A percentile compares a stretch with the other conserved stretches of the same genome.
These are phyloP conservation scores for Thera obeliscata DNA, from an alignment of 2,888 invertebrate species.

Conservation along the genomic window DNA sequence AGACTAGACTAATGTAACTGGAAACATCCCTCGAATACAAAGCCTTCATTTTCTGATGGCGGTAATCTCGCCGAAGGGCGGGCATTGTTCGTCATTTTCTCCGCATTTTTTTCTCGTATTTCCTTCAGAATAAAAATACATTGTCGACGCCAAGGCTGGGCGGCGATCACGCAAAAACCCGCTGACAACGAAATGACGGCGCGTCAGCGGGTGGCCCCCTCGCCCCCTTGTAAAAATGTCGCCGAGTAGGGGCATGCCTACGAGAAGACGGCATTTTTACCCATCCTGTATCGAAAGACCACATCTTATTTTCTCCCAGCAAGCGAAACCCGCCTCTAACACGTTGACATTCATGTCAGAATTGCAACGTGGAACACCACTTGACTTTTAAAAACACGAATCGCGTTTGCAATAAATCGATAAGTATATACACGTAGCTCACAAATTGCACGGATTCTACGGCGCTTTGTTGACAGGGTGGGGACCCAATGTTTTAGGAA, in stretches of 20 bases:
- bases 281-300: constrained; percentile 65
- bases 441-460: constrained; percentile 79
- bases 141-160: constrained; percentile 80
- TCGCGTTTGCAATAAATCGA: constrained; percentile 80
- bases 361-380: constrained; percentile 35
- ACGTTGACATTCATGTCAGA: constrained; percentile 40
- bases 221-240: constrained; percentile 76
- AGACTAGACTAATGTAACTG: constrained; percentile 80
- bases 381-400: constrained; percentile 71
- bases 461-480: constrained; percentile 71
- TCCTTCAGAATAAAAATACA: constrained; percentile 81
- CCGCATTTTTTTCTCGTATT: constrained; percentile 71
- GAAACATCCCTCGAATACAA: constrained; percentile 78
- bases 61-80: constrained; percentile 83
- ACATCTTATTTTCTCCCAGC: constrained; percentile 53
- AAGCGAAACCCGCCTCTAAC: constrained; percentile 55
- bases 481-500: constrained; percentile 71
- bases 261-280: constrained; percentile 82
- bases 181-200: constrained; percentile 84
- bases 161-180: constrained; percentile 77
- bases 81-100: constrained; percentile 81
- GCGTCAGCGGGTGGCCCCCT: constrained; percentile 72
- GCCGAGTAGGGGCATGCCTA: constrained; percentile 75
- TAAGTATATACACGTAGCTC: constrained; percentile 77
- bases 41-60: constrained; percentile 84